Evolutionary conservation across 2,888 invertebrate genomes (phyloP), one percentile per base, ranked within the genome.

Genomic region (Tigriopus californicus): DNA sequence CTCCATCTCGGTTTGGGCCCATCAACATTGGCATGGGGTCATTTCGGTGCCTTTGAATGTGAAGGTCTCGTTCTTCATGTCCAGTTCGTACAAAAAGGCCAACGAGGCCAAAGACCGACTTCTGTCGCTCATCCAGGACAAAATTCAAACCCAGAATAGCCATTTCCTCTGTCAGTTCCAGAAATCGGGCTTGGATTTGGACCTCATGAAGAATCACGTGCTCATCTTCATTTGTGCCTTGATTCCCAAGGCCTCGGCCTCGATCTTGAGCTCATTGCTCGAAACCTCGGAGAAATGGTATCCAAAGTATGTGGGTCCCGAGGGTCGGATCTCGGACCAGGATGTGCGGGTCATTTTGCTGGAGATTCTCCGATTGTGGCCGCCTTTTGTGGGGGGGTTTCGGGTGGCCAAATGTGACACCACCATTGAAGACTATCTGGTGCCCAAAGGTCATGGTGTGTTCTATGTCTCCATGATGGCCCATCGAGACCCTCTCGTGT

Each of bases 161-260:
- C 20, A 15, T 49, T 49, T 49, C 22, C 20, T 49, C 3, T 20
- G 12, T 5, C 20, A 49, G 22, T 12, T 49, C 13, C 2, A 49
- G 3, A n/a, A 22, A 18, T 41, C 33, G 20, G 58, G 47, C 22
- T 18, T 41, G 33, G 49, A 49, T 24, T 12, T 10, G 22, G 49
- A 58, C 13, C 41, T 42, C 15, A 33, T 41, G 15, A 12, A 41
- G 33, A 49, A 51, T 25, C 41, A 47, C 42, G 22, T 58, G 18
- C 49, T 58, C 15, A 47, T 58, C 5, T 58, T 48, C 18, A 10
- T 49, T 6, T 58, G 49, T n/a, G 58, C 58, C 15, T 20, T 58
- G 58, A 42, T 58, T 6, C 51, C 58, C 20, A 58, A 58, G 41
- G 58, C 58, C 11, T 25, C 49, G 49, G 58, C 58, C 12, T 58